A percentile compares a stretch with the other conserved stretches of the same genome.
Conservation (phyloP, 2,797 vertebrate species). For the Manis crassicaudata region DNA sequence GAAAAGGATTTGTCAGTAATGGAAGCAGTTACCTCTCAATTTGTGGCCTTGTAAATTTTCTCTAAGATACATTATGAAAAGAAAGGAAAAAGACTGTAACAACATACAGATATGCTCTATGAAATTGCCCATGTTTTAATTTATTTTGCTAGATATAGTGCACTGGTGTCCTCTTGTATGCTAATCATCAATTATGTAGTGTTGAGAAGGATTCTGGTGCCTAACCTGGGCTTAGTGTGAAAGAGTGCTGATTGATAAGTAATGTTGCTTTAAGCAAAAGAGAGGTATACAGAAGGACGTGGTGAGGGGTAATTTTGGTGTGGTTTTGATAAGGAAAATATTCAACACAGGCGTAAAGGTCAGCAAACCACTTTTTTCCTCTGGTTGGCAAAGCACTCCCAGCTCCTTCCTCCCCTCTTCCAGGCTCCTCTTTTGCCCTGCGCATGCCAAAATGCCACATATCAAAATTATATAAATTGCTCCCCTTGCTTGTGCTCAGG, state of each 20-base stretch:
- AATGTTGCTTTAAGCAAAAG: not conserved
- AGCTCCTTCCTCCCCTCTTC: too few species aligned
- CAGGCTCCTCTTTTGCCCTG: too few species aligned
- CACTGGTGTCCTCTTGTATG: not conserved
- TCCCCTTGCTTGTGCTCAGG: too few species aligned
- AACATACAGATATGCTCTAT: not conserved
- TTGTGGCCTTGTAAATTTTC: not conserved
- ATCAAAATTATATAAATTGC: too few species aligned
- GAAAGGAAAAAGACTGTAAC: not conserved
- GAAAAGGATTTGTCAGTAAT: not conserved
- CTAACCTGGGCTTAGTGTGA: not conserved
- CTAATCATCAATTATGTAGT: not conserved
- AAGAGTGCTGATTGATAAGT: not conserved
- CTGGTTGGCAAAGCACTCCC: too few species aligned
- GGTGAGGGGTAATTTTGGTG: not conserved
- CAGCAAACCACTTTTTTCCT: too few species aligned
- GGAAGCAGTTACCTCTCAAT: not conserved
- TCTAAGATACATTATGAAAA: not conserved
- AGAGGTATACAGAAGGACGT: not conserved
- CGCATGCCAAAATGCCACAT: too few species aligned
- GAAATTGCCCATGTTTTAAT: not conserved
- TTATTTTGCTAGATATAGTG: not conserved
- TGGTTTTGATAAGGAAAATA: not conserved
- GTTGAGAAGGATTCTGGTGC: not conserved
- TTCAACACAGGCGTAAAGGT: too few species aligned